Conservation (phyloP, 2,888 invertebrate genomes). For the Encarsia formosa region DNA sequence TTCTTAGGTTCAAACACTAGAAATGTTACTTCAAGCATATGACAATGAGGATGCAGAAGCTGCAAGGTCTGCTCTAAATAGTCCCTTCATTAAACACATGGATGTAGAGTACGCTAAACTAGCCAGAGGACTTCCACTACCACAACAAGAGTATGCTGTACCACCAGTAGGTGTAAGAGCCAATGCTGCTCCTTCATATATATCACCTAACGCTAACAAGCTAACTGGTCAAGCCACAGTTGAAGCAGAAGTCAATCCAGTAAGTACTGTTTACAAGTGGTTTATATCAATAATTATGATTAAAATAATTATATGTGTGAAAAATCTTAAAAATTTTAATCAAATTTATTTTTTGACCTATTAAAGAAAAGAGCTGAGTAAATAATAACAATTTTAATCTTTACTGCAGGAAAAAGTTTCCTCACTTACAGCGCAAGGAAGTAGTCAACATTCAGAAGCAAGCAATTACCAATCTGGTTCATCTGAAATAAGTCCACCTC, state of each 20-base stretch:
- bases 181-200: conserved; percentile 69
- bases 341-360: too few species aligned
- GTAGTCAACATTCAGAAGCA: too few species aligned
- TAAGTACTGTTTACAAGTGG: too few species aligned
- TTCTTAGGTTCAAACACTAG: conserved; percentile 65
- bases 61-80: conserved; percentile 70
- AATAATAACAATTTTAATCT: too few species aligned
- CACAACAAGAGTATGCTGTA: conserved; percentile 58
- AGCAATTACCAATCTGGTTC: conserved; percentile 19
- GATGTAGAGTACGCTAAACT: conserved; percentile 84
- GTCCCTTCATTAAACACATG: conserved; percentile 87
- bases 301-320: too few species aligned
- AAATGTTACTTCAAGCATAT: conserved; percentile 72
- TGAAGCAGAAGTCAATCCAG: conserved; percentile 49
- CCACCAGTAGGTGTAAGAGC: conserved; percentile 62
- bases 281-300: too few species aligned
- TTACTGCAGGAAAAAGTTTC: too few species aligned
- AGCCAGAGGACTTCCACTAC: conserved; percentile 66
- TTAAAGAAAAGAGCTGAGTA: too few species aligned
- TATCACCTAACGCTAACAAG: conserved; percentile 54
- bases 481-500: conserved; percentile 18
- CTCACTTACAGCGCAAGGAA: neutral
- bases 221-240: conserved; percentile 44
- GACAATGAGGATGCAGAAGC: conserved; percentile 83
- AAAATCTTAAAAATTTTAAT: too few species aligned